These are phyloP conservation scores for Sardina pilchardus DNA, from an alignment of 2,113 vertebrate species.

Conservation along the genomic window DNA sequence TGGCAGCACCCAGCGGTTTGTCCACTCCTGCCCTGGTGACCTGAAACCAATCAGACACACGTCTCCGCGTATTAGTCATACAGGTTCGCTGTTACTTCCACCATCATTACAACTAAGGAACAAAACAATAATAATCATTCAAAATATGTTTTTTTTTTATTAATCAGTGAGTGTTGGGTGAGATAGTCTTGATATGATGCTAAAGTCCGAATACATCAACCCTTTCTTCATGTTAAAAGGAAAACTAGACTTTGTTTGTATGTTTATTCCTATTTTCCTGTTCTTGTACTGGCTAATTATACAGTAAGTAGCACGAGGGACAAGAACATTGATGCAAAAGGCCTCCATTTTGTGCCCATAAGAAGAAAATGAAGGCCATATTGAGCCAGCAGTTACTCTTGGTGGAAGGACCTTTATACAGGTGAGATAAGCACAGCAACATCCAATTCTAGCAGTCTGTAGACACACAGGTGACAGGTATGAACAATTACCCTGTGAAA, in stretches of 20 bases:
- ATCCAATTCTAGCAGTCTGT: background rate
- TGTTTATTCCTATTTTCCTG: background rate
- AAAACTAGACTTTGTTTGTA: no score
- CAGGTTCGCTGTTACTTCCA: background rate
- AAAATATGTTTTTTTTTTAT: no score
- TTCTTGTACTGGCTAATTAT: background rate
- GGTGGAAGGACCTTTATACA: background rate
- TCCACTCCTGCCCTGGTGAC: conserved; percentile 51
- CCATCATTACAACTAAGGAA: background rate
- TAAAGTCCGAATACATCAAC: no score
- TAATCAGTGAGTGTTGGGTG: no score
- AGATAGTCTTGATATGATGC: no score
- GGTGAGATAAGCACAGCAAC: background rate
- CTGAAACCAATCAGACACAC: background rate
- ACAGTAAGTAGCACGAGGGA: background rate
- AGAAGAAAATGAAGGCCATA: background rate
- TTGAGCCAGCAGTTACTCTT: background rate
- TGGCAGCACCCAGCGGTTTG: conserved; percentile 72
- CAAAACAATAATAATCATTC: background rate
- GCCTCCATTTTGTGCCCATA: background rate
- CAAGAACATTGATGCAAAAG: background rate
- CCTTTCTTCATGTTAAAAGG: no score
- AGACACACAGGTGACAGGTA: no score
- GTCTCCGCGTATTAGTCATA: background rate
- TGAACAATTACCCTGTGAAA: background rate